These are phyloP conservation scores for Pollenia amentaria DNA, from an alignment of 2,888 invertebrate genomes.

Conservation along the genomic window DNA sequence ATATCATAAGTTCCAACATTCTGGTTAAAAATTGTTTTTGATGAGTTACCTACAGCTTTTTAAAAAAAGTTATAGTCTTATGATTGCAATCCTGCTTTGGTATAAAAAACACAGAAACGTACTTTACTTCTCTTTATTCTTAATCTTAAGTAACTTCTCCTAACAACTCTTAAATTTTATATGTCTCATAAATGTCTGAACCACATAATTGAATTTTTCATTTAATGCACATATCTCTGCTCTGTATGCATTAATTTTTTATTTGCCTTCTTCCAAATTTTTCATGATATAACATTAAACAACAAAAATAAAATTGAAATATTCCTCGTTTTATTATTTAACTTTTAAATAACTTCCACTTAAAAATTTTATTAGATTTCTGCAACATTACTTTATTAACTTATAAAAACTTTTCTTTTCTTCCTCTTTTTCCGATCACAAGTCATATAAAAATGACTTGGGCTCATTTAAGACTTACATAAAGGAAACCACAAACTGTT, in stretches of 20 bases:
- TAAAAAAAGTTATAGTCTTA: too few relatives aligned
- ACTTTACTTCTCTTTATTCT: too few relatives aligned
- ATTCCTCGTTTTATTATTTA: neutral
- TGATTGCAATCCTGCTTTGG: too few relatives aligned
- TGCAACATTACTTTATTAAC: constrained; percentile 55
- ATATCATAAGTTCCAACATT: too few relatives aligned
- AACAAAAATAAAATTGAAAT: neutral
- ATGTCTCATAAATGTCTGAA: neutral
- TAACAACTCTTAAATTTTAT: too few relatives aligned
- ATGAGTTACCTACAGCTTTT: too few relatives aligned
- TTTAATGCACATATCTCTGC: neutral
- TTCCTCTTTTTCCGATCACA: constrained; percentile 33
- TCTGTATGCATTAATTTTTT: neutral
- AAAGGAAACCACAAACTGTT: constrained; percentile 50
- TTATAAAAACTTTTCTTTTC: constrained; percentile 29
- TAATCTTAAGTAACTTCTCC: too few relatives aligned
- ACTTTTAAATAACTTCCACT: constrained; percentile 33
- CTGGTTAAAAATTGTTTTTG: too few relatives aligned
- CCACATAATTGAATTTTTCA: neutral
- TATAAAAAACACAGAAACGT: too few relatives aligned
- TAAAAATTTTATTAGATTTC: constrained; percentile 45
- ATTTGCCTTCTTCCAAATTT: neutral
- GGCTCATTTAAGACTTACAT: constrained; percentile 58
- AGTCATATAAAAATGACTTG: constrained; percentile 51
- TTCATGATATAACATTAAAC: neutral